Conservation (phyloP, 2,888 invertebrate genomes). For the Temnothorax rugatulus region DNA sequence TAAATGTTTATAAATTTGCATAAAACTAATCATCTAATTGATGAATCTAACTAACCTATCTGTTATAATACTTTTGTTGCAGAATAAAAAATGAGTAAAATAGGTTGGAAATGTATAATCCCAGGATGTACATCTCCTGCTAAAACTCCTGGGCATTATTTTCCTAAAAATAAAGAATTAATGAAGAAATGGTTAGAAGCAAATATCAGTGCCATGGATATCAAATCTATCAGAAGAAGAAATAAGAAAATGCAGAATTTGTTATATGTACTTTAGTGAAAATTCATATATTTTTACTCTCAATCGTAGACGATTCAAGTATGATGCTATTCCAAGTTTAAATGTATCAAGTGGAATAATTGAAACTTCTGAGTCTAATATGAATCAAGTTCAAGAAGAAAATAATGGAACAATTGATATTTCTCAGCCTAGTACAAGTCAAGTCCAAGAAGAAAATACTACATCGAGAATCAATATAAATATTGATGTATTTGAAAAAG, state of each 20-base stretch:
- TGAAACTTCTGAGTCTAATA: no score
- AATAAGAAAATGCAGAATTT: slow-evolving; percentile 2
- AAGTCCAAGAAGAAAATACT: no score
- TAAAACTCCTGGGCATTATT: slow-evolving; percentile 5
- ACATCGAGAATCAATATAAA: no score
- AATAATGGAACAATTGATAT: no score
- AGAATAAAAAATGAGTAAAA: no score
- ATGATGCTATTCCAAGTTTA: neutral
- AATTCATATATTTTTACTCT: slow-evolving; percentile 1
- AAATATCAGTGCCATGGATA: neutral
- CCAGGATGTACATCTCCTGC: neutral
- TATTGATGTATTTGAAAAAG: no score
- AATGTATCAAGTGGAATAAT: neutral
- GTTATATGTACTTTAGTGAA: neutral
- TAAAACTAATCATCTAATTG: no score
- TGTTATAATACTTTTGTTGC: no score
- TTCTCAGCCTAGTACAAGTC: no score
- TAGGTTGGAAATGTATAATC: neutral
- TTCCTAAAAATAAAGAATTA: neutral
- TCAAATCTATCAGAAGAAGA: neutral
- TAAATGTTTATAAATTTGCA: no score
- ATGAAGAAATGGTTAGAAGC: neutral
- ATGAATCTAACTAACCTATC: no score
- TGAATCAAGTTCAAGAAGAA: no score
- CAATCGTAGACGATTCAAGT: neutral